Evolutionary conservation across 2,888 invertebrate genomes (phyloP).

Genomic region (Allacma fusca): DNA sequence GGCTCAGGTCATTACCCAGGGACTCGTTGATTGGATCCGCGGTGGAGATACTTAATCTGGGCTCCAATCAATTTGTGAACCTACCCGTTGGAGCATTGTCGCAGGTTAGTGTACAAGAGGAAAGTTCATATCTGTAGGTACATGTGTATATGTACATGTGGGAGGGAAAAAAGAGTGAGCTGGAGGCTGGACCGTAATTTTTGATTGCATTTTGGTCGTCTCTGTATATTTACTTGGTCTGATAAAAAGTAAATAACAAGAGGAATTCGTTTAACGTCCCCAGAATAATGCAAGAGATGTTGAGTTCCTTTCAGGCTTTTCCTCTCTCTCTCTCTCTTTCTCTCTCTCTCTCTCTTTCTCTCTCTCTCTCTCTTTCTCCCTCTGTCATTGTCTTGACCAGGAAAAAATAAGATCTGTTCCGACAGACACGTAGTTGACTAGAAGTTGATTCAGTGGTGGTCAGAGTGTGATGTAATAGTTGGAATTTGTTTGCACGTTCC

Average conservation of each 20-base stretch:
- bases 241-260: constrained; percentile 2
- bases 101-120: constrained; percentile 52
- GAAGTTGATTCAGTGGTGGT: neutral
- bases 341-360: too few species aligned
- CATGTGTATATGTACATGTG: too few species aligned
- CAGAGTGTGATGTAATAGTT: constrained; percentile 30
- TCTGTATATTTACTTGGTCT: neutral
- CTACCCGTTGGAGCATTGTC: constrained; percentile 59
- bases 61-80: constrained; percentile 62
- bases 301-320: neutral
- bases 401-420: neutral
- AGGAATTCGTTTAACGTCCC: too few species aligned
- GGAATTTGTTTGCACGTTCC: constrained; percentile 33
- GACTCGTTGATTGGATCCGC: constrained; percentile 62
- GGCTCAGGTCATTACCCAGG: constrained; percentile 62
- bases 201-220: too few species aligned
- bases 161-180: too few species aligned
- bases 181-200: too few species aligned
- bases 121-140: too few species aligned
- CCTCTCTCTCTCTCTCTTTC: neutral
- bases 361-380: too few species aligned
- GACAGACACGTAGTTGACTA: neutral
- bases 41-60: constrained; percentile 62
- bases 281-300: too few species aligned
- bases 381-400: neutral